Evolutionary conservation across 2,113 vertebrate genomes (phyloP).

Genomic region (Mionectes macconnelli): DNA sequence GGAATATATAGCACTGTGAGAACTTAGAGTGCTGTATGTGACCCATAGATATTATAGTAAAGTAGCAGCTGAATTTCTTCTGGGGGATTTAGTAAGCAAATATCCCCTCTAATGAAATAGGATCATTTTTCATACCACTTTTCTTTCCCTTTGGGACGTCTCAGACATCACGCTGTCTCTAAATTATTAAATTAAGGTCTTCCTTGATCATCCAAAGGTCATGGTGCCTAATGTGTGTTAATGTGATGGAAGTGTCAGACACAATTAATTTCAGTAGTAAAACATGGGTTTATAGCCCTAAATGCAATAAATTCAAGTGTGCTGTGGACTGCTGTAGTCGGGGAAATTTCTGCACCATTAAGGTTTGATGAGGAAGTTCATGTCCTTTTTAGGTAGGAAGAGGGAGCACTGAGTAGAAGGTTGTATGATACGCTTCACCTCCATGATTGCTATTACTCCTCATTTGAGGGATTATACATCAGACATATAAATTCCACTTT

Average conservation of each 20-base stretch:
- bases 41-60: not conserved
- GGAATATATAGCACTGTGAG: not conserved
- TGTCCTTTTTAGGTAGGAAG: not conserved
- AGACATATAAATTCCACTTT: not conserved
- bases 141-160: constrained; percentile 28
- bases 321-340: constrained; percentile 16
- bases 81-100: constrained; percentile 27
- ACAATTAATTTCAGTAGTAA: constrained; percentile 63
- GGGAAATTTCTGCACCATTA: constrained; percentile 66
- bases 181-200: constrained; percentile 69
- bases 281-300: constrained; percentile 53
- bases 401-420: not conserved
- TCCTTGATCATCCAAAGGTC: constrained; percentile 64
- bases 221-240: constrained; percentile 57
- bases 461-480: not conserved
- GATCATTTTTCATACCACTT: constrained; percentile 31
- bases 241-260: constrained; percentile 65
- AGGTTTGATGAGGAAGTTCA: constrained; percentile 42
- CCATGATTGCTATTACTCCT: not conserved
- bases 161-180: not conserved
- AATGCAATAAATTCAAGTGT: constrained; percentile 51
- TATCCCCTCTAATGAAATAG: not conserved
- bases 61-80: not conserved
- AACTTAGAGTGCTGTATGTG: not conserved
- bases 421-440: not conserved